phyloP scores from a whole-genome alignment of 30 jellyfish, hydroid and myxozoan species.

The Hydractinia symbiolongicarpus region DNA sequence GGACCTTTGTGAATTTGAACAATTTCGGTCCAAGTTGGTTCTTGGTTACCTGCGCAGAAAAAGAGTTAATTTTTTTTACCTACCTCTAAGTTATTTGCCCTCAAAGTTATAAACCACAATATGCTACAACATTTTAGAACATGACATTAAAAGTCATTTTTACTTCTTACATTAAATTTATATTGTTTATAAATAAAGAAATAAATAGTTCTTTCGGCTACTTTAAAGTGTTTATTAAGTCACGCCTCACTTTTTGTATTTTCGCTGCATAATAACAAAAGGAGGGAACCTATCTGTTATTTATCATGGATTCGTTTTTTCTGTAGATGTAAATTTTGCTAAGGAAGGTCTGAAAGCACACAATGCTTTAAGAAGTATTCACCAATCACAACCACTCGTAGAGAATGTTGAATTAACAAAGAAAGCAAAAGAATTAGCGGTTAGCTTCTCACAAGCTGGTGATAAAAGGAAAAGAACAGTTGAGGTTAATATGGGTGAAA shows the following conservation, averaged over 20 bases:
- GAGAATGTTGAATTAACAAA: slow-evolving; percentile 3
- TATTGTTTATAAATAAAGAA: too few species aligned
- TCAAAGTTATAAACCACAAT: too few species aligned
- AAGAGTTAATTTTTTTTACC: too few species aligned
- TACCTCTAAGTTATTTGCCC: too few species aligned
- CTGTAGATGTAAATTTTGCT: slow-evolving; percentile 5
- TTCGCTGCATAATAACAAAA: not conserved
- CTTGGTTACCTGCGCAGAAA: too few species aligned
- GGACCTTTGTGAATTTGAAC: too few species aligned
- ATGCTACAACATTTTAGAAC: too few species aligned
- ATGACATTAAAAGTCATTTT: too few species aligned
- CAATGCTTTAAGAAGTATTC: slow-evolving; percentile 49
- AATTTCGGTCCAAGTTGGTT: too few species aligned
- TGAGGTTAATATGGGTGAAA: slow-evolving; percentile 49
- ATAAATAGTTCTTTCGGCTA: too few species aligned
- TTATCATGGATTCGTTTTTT: not conserved
- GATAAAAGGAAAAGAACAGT: slow-evolving; percentile 34
- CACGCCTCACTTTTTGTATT: not conserved
- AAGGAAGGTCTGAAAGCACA: slow-evolving; percentile 43
- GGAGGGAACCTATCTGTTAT: not conserved
- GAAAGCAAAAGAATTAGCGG: slow-evolving; percentile 35
- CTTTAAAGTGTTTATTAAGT: too few species aligned
- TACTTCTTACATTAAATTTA: too few species aligned
- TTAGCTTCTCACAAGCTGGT: slow-evolving; percentile 19
- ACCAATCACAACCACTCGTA: slow-evolving; percentile 25